phyloP scores from a whole-genome alignment of 2,797 vertebrate species.

The Poeciliopsis gracilis region DNA sequence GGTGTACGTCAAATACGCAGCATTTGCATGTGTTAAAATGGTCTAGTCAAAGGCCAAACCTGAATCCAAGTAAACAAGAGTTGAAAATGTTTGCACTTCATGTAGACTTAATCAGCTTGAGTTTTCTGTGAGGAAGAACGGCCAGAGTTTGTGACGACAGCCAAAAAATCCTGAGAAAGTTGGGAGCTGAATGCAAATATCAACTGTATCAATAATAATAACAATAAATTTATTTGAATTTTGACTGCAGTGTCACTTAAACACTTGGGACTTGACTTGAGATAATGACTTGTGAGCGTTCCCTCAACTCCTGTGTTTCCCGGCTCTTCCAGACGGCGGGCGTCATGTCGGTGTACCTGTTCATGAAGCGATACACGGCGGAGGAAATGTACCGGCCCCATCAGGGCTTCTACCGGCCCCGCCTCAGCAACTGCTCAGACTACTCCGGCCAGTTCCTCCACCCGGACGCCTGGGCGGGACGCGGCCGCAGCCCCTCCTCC shows the following conservation, averaged over 20 bases:
- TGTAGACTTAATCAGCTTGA: neutral
- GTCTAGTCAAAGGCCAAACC: neutral
- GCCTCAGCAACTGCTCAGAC: slow-evolving; percentile 92
- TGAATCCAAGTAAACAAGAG: neutral
- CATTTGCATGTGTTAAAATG: neutral
- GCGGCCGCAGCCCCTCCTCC: slow-evolving; percentile 88
- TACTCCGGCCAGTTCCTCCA: slow-evolving; percentile 93
- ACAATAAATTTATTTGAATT: too few relatives aligned
- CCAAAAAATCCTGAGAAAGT: too few relatives aligned
- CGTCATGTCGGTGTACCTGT: slow-evolving; percentile 93
- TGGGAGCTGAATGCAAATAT: neutral
- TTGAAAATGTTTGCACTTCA: neutral
- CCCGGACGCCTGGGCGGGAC: slow-evolving; percentile 84
- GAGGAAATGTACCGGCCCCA: slow-evolving; percentile 90
- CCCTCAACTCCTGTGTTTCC: neutral
- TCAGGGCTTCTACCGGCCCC: slow-evolving; percentile 88
- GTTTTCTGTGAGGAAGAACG: neutral
- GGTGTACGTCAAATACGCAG: neutral
- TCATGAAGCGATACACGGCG: slow-evolving; percentile 93
- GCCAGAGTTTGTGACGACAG: neutral
- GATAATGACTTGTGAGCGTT: too few relatives aligned
- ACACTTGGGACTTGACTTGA: too few relatives aligned
- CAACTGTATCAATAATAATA: neutral
- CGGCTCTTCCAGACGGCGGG: slow-evolving; percentile 81
- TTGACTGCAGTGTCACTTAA: too few relatives aligned